Evolutionary conservation across 1,140 invertebrate species (phyloP), one percentile per base, ranked within the genome.

Genomic region (Calycopis cecrops): DNA sequence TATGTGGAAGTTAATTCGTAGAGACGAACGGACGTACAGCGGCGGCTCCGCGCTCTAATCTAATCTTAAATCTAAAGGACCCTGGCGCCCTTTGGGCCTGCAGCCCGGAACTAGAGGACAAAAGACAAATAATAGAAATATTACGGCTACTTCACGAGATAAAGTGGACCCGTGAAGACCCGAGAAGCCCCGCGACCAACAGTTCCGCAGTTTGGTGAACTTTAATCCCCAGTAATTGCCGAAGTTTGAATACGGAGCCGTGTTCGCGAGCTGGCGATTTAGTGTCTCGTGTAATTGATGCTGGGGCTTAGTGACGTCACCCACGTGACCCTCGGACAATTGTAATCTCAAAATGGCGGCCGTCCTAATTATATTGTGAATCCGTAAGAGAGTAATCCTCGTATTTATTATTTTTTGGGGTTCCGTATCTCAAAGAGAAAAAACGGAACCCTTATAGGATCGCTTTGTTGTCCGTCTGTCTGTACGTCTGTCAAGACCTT

Each of bases 251-350:
- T 48, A 48, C 44, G 10, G 44, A 48, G 44, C 37, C 37, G 9
- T 38, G 44, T 48, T 48, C 44, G 44, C 44, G 17, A 17, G 44
- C 44, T 48, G 37, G 37, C 37, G 37, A 38, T 48, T 48, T 48
- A 48, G 44, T 17, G 44, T 38, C 37, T 18, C 12, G 17, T 48
- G 17, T 48, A 40, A 40, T 14, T n/a, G 35, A 37, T 37, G 35
- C 35, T 4, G n/a, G 35, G 21, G 21, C 6, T 28, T 28, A 28
- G 21, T 3, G 21, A 28, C 21, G 21, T n/a, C n/a, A n/a, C n/a
- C n/a, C n/a, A 28, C 21, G 21, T 28, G 21, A 28, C 21, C 21
- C 21, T 28, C 21, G 21, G 6, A 28, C 2, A 28, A 2, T 28
- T 28, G 6, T 28, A 28, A 28, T 28, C 21, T 28, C 2, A 3